Conservation (phyloP, 1,140 invertebrate species). For the Drosophila elegans region DNA sequence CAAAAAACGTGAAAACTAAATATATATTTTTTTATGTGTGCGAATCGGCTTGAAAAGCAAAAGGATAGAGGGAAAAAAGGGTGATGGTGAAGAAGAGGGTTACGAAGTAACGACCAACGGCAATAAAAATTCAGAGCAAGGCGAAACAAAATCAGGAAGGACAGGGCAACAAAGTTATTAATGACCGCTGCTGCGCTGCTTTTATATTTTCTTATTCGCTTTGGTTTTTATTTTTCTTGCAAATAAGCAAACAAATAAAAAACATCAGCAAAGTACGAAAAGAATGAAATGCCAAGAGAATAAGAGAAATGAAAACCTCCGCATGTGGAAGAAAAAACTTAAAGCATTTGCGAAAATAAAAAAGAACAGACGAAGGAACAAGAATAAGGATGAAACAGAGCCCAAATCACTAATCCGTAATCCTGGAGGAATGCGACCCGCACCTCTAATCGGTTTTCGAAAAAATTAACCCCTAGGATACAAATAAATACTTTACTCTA, state of each 20-base stretch:
- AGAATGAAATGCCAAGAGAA: conserved; percentile 14
- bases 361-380: not conserved
- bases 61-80: conserved; percentile 32
- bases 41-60: conserved; percentile 35
- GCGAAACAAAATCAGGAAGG: conserved; percentile 69
- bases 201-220: conserved; percentile 3
- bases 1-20: not conserved
- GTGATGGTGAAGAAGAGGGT: conserved; percentile 5
- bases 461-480: not conserved
- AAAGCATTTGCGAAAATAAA: conserved; percentile 14
- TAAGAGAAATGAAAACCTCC: conserved; percentile 1
- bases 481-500: too few relatives aligned
- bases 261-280: not conserved
- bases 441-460: not conserved
- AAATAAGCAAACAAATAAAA: conserved; percentile 15
- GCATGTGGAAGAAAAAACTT: conserved; percentile 3
- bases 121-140: conserved; percentile 79
- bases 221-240: conserved; percentile 6
- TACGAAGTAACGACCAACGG: conserved; percentile 29
- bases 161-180: conserved; percentile 81
- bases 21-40: not conserved
- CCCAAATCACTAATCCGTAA: not conserved
- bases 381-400: not conserved
- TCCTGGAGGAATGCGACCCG: conserved; percentile 1
- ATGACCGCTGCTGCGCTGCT: conserved; percentile 52